Evolutionary conservation across 2,797 vertebrate genomes (phyloP), one percentile per base, ranked within the genome.

Genomic region (Eupleurogrammus muticus): DNA sequence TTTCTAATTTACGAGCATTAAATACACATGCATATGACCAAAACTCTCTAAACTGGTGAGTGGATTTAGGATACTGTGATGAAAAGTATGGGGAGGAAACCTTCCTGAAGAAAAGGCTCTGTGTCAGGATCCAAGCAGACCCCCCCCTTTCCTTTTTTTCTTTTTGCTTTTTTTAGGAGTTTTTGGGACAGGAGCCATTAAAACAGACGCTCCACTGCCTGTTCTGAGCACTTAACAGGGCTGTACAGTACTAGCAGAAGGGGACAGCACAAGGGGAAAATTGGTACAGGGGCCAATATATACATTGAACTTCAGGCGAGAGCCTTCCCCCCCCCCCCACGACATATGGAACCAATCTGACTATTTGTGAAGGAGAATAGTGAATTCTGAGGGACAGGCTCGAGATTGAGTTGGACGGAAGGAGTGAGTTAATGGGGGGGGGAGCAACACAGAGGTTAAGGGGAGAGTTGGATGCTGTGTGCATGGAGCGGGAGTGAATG

Each of bases 271-370:
- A 24, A 66, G 79, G 69, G 80, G 74, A 52, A 82, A 87, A 88
- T 56, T 69, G 80, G 72, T 75, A 77, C 79, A 79, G 77, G 85
- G 89, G 89, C 90, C 92, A 94, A 92, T 80, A 80, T 83, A 92
- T 91, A 90, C 90, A 91, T 90, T 87, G 83, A 81, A 86, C 74
- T 89, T 80, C 72, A 78, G 83, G 69, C 81, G 47, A 78, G 76
- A 75, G 81, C 77, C 79, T 47, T 70, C 6, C 82, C 78, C 69
- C 66, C 79, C 47, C 69, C 6, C 82, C 78, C 69, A 66, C 75
- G 48, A 83, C 93, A 94, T 92, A 92, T 94, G 94, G 92, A 94
- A 95, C 84, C 90, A 93, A 92, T 94, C 87, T 87, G 76, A 84
- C 79, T 77, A 73, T 89, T 82, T 78, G 77, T 74, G 74, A 36